These are phyloP conservation scores for Empidonax traillii DNA, from an alignment of 2,113 vertebrate genomes.

Conservation along the genomic window DNA sequence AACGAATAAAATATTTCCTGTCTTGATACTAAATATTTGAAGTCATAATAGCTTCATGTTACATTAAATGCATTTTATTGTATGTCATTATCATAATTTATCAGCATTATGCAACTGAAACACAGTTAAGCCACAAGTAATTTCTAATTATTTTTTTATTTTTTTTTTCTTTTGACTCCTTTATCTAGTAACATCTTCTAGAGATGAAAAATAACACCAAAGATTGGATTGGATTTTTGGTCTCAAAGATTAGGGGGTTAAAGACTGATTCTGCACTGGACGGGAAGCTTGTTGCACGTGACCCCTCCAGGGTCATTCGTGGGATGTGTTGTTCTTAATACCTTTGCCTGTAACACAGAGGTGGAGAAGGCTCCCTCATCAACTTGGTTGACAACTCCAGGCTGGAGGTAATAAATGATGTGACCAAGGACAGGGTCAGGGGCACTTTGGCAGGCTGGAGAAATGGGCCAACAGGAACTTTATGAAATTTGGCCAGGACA, in stretches of 20 bases:
- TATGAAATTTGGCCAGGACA: too few relatives aligned
- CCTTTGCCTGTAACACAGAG: too few relatives aligned
- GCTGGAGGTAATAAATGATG: too few relatives aligned
- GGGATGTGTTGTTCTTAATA: too few relatives aligned
- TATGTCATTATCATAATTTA: not conserved
- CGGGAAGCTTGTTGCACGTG: too few relatives aligned
- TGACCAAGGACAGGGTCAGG: too few relatives aligned
- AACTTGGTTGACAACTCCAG: too few relatives aligned
- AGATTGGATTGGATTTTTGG: not conserved
- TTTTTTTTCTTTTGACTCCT: not conserved
- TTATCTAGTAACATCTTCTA: not conserved
- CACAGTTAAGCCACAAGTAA: not conserved
- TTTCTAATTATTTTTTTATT: not conserved
- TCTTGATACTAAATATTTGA: not conserved
- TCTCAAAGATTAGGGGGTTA: not conserved
- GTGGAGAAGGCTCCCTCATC: too few relatives aligned
- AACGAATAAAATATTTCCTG: not conserved
- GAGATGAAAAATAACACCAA: not conserved
- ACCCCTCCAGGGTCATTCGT: too few relatives aligned
- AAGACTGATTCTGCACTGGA: not conserved
- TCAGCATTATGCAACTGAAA: not conserved
- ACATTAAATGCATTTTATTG: not conserved
- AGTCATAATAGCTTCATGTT: not conserved
- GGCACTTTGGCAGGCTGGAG: too few relatives aligned
- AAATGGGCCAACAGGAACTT: too few relatives aligned